phyloP scores from a whole-genome alignment of 2,113 vertebrate genomes.

The Leptocoma aspasia region DNA sequence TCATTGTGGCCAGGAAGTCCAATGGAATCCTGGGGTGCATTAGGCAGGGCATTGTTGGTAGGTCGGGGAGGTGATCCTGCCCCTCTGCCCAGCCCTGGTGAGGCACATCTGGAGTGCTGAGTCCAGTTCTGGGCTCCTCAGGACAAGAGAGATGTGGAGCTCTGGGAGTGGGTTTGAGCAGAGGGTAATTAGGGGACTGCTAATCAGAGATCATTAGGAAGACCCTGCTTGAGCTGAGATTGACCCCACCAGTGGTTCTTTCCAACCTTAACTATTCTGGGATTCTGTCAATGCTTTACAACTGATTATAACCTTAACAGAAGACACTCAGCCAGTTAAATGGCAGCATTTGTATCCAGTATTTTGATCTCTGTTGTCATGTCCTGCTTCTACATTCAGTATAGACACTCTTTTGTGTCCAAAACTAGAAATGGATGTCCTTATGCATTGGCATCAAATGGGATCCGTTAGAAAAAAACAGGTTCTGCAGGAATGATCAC shows the following conservation, averaged over 20 bases:
- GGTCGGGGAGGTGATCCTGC: background rate
- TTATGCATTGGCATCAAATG: accelerated
- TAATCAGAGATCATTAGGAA: background rate
- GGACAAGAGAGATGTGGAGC: too few relatives aligned
- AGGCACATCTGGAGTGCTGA: background rate
- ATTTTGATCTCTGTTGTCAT: background rate
- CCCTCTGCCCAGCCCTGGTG: background rate
- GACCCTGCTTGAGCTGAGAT: background rate
- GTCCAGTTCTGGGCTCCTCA: background rate
- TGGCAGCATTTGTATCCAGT: background rate
- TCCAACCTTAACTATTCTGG: background rate
- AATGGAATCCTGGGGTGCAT: background rate
- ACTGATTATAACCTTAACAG: background rate
- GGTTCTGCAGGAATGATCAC: background rate
- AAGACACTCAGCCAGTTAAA: background rate
- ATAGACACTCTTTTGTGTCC: background rate
- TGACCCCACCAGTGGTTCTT: background rate
- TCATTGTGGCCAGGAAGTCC: background rate
- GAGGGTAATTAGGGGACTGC: background rate
- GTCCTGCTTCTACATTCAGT: background rate
- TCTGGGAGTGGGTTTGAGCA: accelerated
- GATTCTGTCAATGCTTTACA: background rate
- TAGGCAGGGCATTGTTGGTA: background rate
- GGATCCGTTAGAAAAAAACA: background rate
- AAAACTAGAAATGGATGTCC: background rate